Evolutionary conservation across 37 sponge, comb jelly and placozoan genomes (phyloP), one percentile per base, ranked within the genome.

Genomic region (Spongia lamella): DNA sequence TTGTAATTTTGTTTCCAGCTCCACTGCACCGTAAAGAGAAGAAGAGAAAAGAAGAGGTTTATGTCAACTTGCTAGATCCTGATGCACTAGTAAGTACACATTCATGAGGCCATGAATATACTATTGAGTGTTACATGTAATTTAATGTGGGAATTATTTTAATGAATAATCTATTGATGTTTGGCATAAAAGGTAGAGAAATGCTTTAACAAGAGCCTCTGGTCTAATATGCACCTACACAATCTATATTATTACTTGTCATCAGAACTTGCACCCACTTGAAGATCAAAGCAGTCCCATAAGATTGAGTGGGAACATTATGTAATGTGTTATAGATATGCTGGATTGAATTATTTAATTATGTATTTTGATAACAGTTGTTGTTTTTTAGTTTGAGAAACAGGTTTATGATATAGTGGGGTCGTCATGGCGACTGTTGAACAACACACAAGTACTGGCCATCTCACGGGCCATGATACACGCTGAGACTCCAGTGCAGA

Each of bases 381-480:
- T 43, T 43, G 7, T 43, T 43, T 43, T 43, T 19, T 31, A 94
- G 90, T 79, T 90, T 77, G 95, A 94, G 61, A 84, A 82, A 79
- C 71, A 81, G 38, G 53, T 94, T 11, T 80, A 78, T 75, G 85
- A 84, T 56, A 74, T 94, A 4, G 81, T 87, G 20, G 88, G 89
- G 16, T 63, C 78, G 1, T 81, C 77, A 21, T 84, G 91, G 75
- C 49, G 85, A 1, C 72, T 94, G 38, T 61, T 53, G 38, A 49
- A 77, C 37, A 53, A 30, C 3, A 88, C 73, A 16, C 87, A 90
- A 61, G 89, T 84, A 1, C 34, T 90, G 19, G 73, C 91, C 49
- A 64, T 90, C 36, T 90, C 85, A 14, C 63, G 88, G 27, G 73
- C 75, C 52, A 94, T 94, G 95, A 73, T 94, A 35, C 90, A 81